phyloP scores from a whole-genome alignment of 2,888 invertebrate species.

The Lepetodrilus schrolli region DNA sequence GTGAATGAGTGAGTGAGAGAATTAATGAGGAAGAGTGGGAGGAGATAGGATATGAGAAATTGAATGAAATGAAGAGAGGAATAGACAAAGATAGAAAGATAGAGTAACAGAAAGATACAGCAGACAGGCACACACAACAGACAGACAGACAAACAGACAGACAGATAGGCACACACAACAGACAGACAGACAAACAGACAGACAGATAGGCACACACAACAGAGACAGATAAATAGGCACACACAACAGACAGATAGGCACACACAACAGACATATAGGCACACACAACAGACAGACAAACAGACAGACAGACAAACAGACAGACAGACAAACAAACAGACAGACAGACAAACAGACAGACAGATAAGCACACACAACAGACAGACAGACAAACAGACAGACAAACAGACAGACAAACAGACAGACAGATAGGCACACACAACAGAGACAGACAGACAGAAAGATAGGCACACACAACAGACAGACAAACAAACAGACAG shows the following conservation, averaged over 20 bases:
- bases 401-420: neutral
- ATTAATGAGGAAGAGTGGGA: too few species aligned
- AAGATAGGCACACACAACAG: neutral
- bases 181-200: neutral
- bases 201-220: neutral
- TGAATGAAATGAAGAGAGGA: too few species aligned
- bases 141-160: neutral
- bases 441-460: neutral
- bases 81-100: neutral
- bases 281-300: neutral
- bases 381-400: neutral
- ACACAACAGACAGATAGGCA: neutral
- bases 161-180: neutral
- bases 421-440: neutral
- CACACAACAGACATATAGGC: neutral
- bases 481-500: neutral
- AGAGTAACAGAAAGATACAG: neutral
- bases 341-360: neutral
- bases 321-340: neutral
- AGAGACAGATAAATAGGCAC: neutral
- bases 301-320: neutral
- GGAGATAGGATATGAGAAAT: too few species aligned
- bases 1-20: too few species aligned
- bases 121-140: neutral
- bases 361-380: neutral